Conservation (phyloP, 2,888 invertebrate species). For the Sphinx pinastri region DNA sequence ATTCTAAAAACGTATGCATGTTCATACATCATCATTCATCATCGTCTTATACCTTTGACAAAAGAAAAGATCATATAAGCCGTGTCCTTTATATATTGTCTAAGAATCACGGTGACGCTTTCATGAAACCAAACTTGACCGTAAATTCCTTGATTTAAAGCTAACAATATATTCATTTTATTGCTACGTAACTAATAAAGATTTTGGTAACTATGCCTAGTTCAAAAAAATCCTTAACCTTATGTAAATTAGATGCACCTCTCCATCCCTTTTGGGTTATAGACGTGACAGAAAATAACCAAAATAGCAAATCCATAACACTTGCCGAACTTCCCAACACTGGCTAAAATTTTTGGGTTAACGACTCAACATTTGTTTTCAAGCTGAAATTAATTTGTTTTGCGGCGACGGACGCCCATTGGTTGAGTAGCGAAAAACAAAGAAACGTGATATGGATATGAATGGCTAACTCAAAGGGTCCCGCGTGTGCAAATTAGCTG, state of each 20-base stretch:
- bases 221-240: too few species aligned
- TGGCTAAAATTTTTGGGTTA: constrained; percentile 50
- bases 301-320: background rate
- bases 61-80: too few species aligned
- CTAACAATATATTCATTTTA: too few species aligned
- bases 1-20: too few species aligned
- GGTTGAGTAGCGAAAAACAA: constrained; percentile 57
- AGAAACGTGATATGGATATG: constrained; percentile 76
- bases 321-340: constrained; percentile 27
- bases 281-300: background rate
- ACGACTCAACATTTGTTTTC: constrained; percentile 68
- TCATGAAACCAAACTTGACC: background rate
- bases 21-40: too few species aligned
- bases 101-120: too few species aligned
- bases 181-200: too few species aligned
- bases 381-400: constrained; percentile 72
- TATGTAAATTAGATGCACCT: too few species aligned
- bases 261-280: background rate
- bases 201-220: too few species aligned
- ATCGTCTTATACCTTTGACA: too few species aligned
- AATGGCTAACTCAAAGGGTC: constrained; percentile 67
- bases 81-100: too few species aligned
- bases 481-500: constrained; percentile 60
- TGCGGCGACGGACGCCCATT: constrained; percentile 52
- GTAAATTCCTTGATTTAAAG: too few species aligned